Base-by-base conservation (phyloP, 30 jellyfish, hydroid and myxozoan species). In the Turritopsis dohrnii region DNA sequence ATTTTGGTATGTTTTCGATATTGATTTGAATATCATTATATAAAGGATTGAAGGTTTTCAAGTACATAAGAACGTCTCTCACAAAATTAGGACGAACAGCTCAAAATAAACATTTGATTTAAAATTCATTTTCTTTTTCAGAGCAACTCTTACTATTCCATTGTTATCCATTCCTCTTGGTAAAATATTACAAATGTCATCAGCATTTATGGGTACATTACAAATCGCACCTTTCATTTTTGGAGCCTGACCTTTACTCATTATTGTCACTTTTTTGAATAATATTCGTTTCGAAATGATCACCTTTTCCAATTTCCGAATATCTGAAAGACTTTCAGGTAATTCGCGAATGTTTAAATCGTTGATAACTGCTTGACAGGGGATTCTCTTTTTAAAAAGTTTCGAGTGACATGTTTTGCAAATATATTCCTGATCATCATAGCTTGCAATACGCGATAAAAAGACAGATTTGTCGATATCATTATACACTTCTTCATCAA, bases 121-220 rank as follows among this genome's bases (percentile, higher is more conserved):
- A 52, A 79, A 79, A 21, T 24, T 79, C 83, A 79, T 79, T 79
- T 79, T 41, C 53, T 52, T 79, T 41, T 79, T n/a, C 53, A 79
- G 53, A 20, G 85, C 85, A 19, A 79, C 85, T 52, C 16, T 21
- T 24, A 79, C 82, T 19, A 79, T 82, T 19, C 79, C 85, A 24
- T 79, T 79, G 53, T 79, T 79, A 52, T 79, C 85, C 76, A 79
- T 79, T 79, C 85, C 85, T 28, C 85, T 83, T 1, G 85, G 85
- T 29, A 28, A 21, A 1, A 8, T 53, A 52, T 79, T 28, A 24
- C 85, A 79, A 28, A 79, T 28, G 24, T 79, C 85, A 30, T 79
- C 85, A 8, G 76, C 85, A n/a, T 21, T 30, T 79, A 79, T 53
- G 25, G 85, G 85, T 8, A 79, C 85, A 29, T 79, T 79, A 79